Base-by-base conservation (phyloP, 1,140 invertebrate species). In the Heliconius himera region DNA sequence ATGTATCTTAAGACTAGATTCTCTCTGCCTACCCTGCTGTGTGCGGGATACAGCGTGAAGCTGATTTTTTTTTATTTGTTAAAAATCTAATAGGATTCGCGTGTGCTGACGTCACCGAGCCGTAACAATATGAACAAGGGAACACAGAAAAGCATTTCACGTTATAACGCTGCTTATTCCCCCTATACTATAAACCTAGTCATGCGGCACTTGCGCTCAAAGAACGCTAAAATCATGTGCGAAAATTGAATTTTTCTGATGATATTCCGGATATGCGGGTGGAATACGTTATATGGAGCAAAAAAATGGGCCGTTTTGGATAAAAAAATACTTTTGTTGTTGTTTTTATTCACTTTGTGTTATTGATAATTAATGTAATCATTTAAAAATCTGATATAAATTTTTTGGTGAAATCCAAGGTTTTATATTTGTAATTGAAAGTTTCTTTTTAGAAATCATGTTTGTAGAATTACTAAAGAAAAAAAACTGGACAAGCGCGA, bases 111-210 rank as follows among this genome's bases (percentile, higher is more conserved):
- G n/a, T 26, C 60, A 5, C n/a, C n/a, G 16, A 38, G 20, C 36
- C n/a, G 51, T 26, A 75, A 60, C 74, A 33, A 66, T 38, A 46
- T 60, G 56, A 76, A 76, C 46, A 29, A 76, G 9, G 41, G 33
- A 66, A n/a, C 11, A 75, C 22, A 29, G n/a, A 26, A 41, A 71
- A 33, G 70, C 33, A 71, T 71, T 71, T 71, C 33, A 20, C 41
- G 20, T 75, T 56, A 76, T 41, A 38, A 66, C 8, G 36, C 56
- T 66, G 36, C 56, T 66, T 38, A 29, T 66, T 46, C 9, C 4
- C 73, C 26, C 13, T 26, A 6, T 36, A 36, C 6, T 8, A 36
- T 20, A 76, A 66, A 13, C 9, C 36, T 41, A 41, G 36, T 66
- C 16, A 76, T 41, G 18, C n/a, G 54, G 13, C 20, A 36, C 36